Conservation (phyloP, 2,797 vertebrate species). For the Lepus oiostolus region DNA sequence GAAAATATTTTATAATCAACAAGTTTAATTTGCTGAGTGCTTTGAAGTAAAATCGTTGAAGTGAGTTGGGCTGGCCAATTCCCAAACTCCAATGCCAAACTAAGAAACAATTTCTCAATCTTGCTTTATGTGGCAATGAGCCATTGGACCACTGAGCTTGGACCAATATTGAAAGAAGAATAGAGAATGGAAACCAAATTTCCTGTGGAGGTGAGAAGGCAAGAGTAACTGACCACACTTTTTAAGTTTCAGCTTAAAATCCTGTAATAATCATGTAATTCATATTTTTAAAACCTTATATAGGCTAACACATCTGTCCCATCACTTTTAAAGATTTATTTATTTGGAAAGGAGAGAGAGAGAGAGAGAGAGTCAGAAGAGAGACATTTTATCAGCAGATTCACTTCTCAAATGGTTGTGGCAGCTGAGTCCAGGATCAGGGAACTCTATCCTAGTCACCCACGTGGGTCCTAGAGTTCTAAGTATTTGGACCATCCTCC, state of each 20-base stretch:
- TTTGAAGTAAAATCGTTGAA: constrained; percentile 69
- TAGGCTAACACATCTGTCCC: constrained; percentile 1
- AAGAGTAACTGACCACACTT: constrained; percentile 27
- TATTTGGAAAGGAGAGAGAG: no score
- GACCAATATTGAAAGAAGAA: constrained; percentile 28
- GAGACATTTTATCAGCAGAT: no score
- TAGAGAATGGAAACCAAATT: constrained; percentile 33
- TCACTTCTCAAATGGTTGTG: no score
- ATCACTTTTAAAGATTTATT: background rate
- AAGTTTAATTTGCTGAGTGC: constrained; percentile 80
- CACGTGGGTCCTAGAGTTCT: no score
- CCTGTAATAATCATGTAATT: constrained; percentile 13
- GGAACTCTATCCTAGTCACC: no score
- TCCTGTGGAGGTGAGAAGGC: constrained; percentile 23
- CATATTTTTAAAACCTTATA: constrained; percentile 34
- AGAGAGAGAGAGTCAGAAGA: no score
- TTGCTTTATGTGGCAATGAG: constrained; percentile 61
- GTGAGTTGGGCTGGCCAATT: constrained; percentile 63
- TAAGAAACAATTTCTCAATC: constrained; percentile 60
- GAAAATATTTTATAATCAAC: constrained; percentile 78
- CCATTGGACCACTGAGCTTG: constrained; percentile 50
- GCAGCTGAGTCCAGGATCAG: no score
- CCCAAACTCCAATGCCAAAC: constrained; percentile 72
- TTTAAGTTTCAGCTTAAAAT: constrained; percentile 46
- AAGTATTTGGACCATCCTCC: no score